Evolutionary conservation across 2,888 invertebrate genomes (phyloP), one percentile per base, ranked within the genome.

Genomic region (Drosophila tanythrix): DNA sequence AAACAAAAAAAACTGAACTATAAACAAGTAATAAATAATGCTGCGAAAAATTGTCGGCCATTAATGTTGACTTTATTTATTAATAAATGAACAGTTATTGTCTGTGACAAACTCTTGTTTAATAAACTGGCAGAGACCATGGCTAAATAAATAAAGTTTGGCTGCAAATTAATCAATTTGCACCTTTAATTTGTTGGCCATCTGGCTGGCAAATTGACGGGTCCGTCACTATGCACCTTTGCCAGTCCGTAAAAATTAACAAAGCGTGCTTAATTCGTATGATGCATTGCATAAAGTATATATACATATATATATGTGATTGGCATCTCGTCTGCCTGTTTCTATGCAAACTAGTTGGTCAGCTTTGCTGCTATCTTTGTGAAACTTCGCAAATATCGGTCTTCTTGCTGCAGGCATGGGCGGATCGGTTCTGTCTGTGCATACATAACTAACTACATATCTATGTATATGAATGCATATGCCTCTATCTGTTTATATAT

Each of bases 91-190:
- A 48, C 73, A 57, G 74, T 81, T 80, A 61, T 38, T 46, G 56
- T 62, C 40, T 51, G 25, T 56, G 53, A 25, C 33, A 56, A 71
- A 52, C 36, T 55, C 51, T 43, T 61, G 69, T 36, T 18, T n/a
- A 10, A 51, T 25, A 46, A 25, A 36, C n/a, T 66, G 50, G 13
- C 48, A 50, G 8, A 70, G 70, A 58, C 38, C 52, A 65, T 59
- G 68, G 64, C 63, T 35, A 63, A 77, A 75, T 80, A 61, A 67
- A 52, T 66, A 40, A 58, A 72, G 55, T 70, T 73, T 76, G 57
- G 27, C 48, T 31, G 46, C 52, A 70, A 63, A 70, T 70, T 85
- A 74, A 88, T 82, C 78, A 88, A 83, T 75, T 88, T 76, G 70
- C 85, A 88, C 83, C 86, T 85, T 76, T 78, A 63, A 73, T 80